Base-by-base conservation (phyloP, 2,888 invertebrate species). In the Polylopha cassiicola region DNA sequence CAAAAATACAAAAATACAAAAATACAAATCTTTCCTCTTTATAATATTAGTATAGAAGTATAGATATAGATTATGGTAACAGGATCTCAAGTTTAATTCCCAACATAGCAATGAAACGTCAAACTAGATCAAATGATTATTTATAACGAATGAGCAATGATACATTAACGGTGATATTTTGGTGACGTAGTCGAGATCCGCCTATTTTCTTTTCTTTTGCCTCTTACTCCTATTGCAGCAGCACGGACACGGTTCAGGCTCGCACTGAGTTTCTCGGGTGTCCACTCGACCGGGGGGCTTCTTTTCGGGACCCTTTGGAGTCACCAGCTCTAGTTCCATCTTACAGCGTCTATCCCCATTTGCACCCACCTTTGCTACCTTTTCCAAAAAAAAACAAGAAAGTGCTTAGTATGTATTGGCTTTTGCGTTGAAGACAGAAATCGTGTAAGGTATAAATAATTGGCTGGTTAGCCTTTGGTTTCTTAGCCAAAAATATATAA, bases 261-360 rank as follows among this genome's bases (percentile, higher is more conserved):
- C 81, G 27, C 73, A 85, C 32, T 85, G 85, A 0, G 77, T 73
- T 39, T 77, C 82, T 14, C 77, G 65, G 1, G 85, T 80, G 30
- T 85, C 84, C 4, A 73, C 57, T 8, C 81, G 73, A 3, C 84
- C 70, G 0, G 78, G 85, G 0, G 86, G 78, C 39, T 87, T 86
- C 28, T 78, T 77, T 13, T 87, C 88, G 0, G 85, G 82, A 0
- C 87, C 87, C 50, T 89, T 89, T 0, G 91, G 91, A 0, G 91
- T 91, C 21, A 89, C 88, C 57, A 91, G 70, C 50, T 91, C 91
- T 37, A 91, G 57, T 56, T 92, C 91, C 67, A 91, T 78, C 48
- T 82, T 84, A 46, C 75, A 73, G 1, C 72, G 73, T 0, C 82
- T 67, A 37, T 81, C 79, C 1, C 82, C 82, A 3, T 62, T 71